Percentiles rank a stretch among this genome's conserved stretches.
Conservation (phyloP, 2,113 vertebrate species). For the Propithecus coquereli region DNA sequence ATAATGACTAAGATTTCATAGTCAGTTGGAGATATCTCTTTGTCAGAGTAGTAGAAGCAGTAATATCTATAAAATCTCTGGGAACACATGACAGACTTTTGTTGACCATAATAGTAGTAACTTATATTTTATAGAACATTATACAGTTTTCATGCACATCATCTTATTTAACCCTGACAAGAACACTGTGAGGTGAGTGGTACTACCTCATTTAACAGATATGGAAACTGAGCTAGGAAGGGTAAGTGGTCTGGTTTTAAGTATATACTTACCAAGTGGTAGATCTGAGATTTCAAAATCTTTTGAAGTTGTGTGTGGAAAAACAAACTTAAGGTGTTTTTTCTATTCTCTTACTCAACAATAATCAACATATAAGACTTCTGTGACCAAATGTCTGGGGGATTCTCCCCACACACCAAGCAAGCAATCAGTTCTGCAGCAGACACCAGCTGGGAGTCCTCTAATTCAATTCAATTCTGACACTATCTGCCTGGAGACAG, state of each 20-base stretch:
- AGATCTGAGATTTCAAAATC: background rate
- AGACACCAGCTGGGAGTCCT: background rate
- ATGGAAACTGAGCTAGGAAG: background rate
- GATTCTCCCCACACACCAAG: background rate
- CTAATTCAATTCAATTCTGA: background rate
- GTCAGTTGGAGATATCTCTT: background rate
- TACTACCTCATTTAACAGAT: background rate
- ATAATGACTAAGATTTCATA: background rate
- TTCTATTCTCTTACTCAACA: background rate
- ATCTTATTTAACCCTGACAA: background rate
- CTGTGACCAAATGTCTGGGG: background rate
- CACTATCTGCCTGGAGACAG: background rate
- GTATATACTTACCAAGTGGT: background rate
- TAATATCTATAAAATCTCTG: background rate
- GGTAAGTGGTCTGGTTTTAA: background rate
- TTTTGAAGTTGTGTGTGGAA: background rate
- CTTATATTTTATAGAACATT: background rate
- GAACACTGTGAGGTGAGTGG: background rate
- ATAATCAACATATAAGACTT: background rate
- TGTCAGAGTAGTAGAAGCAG: background rate
- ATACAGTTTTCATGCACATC: background rate
- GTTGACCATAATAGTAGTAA: background rate
- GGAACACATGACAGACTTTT: background rate
- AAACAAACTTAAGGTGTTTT: background rate
- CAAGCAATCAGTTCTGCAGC: background rate